These are phyloP conservation scores for Cyprinodon variegatus DNA, from an alignment of 2,113 vertebrate species.

Conservation along the genomic window DNA sequence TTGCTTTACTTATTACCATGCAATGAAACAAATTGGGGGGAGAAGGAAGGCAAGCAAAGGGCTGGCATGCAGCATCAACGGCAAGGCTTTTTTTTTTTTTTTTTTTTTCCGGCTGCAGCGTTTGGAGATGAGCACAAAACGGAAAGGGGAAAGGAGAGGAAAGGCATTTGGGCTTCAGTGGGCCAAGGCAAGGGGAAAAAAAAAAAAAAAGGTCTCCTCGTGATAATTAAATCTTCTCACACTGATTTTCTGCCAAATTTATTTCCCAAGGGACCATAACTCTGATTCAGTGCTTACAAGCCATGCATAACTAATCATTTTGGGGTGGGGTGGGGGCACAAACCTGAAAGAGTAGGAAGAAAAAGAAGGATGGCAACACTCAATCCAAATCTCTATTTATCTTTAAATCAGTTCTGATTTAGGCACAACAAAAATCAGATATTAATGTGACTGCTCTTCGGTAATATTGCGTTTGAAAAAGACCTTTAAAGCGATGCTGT, in stretches of 20 bases:
- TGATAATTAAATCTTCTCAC: constrained; percentile 99
- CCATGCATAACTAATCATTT: constrained; percentile 91
- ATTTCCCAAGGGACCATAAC: constrained; percentile 93
- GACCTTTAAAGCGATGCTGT: constrained; percentile 49
- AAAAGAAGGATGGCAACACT: constrained; percentile 59
- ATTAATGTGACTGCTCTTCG: constrained; percentile 27
- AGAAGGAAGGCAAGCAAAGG: constrained; percentile 78
- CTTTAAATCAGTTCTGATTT: constrained; percentile 71
- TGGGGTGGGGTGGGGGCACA: constrained; percentile 72
- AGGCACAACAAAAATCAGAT: constrained; percentile 47
- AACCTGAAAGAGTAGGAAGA: constrained; percentile 73
- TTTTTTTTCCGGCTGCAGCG: constrained; percentile 46
- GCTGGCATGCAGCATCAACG: constrained; percentile 55
- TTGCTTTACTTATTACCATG: constrained; percentile 94
- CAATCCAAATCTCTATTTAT: constrained; percentile 61
- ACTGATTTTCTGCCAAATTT: constrained; percentile 99
- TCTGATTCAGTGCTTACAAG: constrained; percentile 87
- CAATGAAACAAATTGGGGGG: constrained; percentile 88
- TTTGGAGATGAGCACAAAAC: constrained; percentile 43
- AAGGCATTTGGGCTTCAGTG: constrained; percentile 73
- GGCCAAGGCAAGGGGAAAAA: constrained; percentile 60
- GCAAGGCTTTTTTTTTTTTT: constrained; percentile 49
- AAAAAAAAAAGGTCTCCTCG: constrained; percentile 86
- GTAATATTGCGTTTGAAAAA: constrained; percentile 42
- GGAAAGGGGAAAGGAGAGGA: constrained; percentile 27